Percentiles rank a stretch among this genome's conserved stretches.
These are phyloP conservation scores for Cyprinella venusta DNA, from an alignment of 2,797 vertebrate genomes.

Conservation along the genomic window DNA sequence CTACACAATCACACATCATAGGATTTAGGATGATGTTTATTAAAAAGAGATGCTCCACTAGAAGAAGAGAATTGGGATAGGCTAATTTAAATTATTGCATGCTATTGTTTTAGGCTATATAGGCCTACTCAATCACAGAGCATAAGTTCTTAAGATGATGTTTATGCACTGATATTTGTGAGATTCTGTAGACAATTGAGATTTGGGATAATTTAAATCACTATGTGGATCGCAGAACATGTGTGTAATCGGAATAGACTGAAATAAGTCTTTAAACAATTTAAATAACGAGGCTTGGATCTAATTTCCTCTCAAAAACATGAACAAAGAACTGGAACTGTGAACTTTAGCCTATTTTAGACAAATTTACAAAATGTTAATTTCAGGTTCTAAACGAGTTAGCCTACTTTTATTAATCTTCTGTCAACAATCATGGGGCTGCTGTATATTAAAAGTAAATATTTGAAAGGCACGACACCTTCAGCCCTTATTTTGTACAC, in stretches of 20 bases:
- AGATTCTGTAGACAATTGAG: not conserved
- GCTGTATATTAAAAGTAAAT: conserved; percentile 1
- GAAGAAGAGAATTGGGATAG: too few relatives aligned
- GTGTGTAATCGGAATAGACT: not conserved
- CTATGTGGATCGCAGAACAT: not conserved
- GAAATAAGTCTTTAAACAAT: not conserved
- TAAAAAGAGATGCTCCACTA: not conserved
- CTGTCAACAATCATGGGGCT: not conserved
- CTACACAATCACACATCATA: not conserved
- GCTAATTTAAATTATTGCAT: not conserved
- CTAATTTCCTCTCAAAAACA: not conserved
- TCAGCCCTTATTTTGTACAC: not conserved
- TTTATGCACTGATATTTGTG: not conserved
- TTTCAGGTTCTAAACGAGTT: not conserved
- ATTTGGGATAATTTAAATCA: not conserved
- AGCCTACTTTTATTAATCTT: not conserved
- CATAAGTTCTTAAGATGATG: not conserved
- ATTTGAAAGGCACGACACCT: not conserved
- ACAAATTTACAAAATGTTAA: not conserved
- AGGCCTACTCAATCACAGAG: not conserved
- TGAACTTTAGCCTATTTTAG: not conserved
- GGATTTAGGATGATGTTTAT: not conserved
- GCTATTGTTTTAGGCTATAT: too few relatives aligned
- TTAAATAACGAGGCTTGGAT: not conserved
- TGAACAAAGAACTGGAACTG: not conserved